Evolutionary conservation across 2,888 invertebrate species (phyloP).

Genomic region (Geophilus truncorum): DNA sequence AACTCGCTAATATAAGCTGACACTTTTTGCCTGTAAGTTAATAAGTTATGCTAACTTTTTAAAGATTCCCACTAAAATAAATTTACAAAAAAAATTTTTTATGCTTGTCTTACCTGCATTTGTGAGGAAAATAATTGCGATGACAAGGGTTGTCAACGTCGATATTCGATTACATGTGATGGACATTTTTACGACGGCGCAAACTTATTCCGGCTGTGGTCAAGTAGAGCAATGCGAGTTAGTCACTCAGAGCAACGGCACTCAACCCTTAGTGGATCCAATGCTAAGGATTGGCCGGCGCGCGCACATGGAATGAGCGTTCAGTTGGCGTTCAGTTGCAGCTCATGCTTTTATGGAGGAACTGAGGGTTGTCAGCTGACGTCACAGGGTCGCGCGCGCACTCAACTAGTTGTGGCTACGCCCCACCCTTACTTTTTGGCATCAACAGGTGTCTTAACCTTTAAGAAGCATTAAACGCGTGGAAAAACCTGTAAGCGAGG

Average conservation of each 20-base stretch:
- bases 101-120: conserved; percentile 8
- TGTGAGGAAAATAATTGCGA: neutral
- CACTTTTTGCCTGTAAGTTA: too few species aligned
- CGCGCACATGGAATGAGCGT: conserved; percentile 17
- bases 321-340: conserved; percentile 22
- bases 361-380: neutral
- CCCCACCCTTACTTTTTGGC: neutral
- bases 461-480: neutral
- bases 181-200: neutral
- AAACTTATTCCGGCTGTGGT: conserved; percentile 1
- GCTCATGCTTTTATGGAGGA: conserved; percentile 21
- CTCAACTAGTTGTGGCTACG: neutral
- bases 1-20: too few species aligned
- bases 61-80: too few species aligned
- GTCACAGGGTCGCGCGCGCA: conserved; percentile 22
- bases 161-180: neutral
- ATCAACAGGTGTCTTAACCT: conserved; percentile 14
- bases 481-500: neutral
- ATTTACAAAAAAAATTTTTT: too few species aligned
- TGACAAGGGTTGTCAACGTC: neutral
- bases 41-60: too few species aligned
- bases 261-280: conserved; percentile 21
- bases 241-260: conserved; percentile 13
- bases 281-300: conserved; percentile 11
- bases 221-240: neutral